These are phyloP conservation scores for Charadrius vociferus DNA, from an alignment of 2,113 vertebrate species.

Conservation along the genomic window DNA sequence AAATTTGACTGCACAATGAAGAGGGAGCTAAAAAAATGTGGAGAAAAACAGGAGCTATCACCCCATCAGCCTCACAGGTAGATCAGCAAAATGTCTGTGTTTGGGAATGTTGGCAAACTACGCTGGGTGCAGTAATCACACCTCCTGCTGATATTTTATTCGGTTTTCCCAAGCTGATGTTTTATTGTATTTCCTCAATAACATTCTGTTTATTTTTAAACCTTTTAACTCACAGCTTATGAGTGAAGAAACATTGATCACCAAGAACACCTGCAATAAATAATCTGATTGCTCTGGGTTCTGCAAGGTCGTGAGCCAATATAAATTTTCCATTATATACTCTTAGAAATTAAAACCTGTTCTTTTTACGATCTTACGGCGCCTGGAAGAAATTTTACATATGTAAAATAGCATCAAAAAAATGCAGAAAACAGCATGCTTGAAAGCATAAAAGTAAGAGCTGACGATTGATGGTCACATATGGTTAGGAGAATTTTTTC, in stretches of 20 bases:
- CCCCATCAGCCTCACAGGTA: background rate
- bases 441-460: background rate
- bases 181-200: slow-evolving; percentile 7
- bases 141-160: background rate
- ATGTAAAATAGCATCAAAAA: background rate
- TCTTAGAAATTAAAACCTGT: background rate
- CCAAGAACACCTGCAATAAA: background rate
- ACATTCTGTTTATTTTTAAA: background rate
- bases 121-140: background rate
- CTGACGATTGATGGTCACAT: background rate
- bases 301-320: background rate
- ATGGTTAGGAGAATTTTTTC: background rate
- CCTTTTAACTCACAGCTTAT: background rate
- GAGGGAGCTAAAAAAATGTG: background rate
- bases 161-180: background rate
- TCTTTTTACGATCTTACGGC: background rate
- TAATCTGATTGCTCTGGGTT: background rate
- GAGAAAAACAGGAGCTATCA: background rate
- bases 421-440: background rate
- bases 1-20: background rate
- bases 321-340: slow-evolving; percentile 7
- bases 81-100: background rate
- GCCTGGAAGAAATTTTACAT: background rate
- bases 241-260: background rate
- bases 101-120: background rate